phyloP scores from a whole-genome alignment of 2,797 vertebrate genomes.

The Enteromius thamalakanensis region DNA sequence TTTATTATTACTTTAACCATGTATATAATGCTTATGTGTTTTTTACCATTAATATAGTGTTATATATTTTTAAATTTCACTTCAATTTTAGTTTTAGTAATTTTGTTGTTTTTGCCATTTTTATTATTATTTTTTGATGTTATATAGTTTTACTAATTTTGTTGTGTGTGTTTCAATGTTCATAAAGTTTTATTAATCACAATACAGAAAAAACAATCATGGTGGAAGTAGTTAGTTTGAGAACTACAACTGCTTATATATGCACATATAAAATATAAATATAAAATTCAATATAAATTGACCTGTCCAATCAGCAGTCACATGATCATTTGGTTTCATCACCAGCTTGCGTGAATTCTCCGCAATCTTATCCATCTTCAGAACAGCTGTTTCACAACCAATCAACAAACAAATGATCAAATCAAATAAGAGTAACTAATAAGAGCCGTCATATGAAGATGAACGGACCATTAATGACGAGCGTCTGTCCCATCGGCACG shows the following conservation, averaged over 20 bases:
- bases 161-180: background rate
- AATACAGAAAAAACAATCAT: background rate
- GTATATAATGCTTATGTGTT: no score
- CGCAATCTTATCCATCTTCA: conserved; percentile 80
- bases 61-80: no score
- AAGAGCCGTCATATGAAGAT: background rate
- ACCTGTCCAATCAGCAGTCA: conserved; percentile 82
- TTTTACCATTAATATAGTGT: no score
- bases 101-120: no score
- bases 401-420: background rate
- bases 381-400: conserved; percentile 73
- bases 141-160: no score
- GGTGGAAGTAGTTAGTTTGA: no score
- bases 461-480: conserved; percentile 85
- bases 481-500: conserved; percentile 82
- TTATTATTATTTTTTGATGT: no score
- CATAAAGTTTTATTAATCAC: background rate
- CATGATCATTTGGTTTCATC: conserved; percentile 79
- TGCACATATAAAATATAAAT: background rate
- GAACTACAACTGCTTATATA: background rate
- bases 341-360: conserved; percentile 81
- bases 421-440: background rate
- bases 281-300: background rate
- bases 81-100: no score
- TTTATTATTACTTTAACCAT: no score